These are phyloP conservation scores for Myripristis murdjan DNA, from an alignment of 2,797 vertebrate species.

Conservation along the genomic window DNA sequence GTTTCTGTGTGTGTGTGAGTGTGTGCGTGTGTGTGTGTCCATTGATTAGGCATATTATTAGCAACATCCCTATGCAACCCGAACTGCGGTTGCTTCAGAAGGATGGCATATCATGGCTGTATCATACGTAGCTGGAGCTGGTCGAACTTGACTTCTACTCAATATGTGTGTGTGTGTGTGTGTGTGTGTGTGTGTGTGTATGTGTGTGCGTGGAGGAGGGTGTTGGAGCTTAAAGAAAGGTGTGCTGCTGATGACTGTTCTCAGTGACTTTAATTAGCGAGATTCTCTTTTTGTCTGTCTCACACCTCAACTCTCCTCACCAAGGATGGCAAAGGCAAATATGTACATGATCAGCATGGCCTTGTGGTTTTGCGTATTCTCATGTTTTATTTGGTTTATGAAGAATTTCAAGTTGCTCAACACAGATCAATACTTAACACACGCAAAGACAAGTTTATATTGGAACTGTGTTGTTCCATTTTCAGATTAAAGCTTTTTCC, in stretches of 20 bases:
- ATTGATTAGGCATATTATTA: conserved; percentile 75
- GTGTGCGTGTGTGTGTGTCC: conserved; percentile 26
- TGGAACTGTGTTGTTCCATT: conserved; percentile 40
- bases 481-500: conserved; percentile 44
- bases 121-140: conserved; percentile 36
- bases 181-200: conserved; percentile 26
- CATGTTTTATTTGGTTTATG: conserved; percentile 1
- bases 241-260: conserved; percentile 47
- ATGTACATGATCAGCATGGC: conserved; percentile 17
- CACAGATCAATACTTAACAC: conserved; percentile 7
- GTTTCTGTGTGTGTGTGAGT: conserved; percentile 41
- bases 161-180: conserved; percentile 14
- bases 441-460: not conserved
- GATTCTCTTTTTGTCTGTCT: conserved; percentile 38
- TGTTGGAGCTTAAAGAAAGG: conserved; percentile 39
- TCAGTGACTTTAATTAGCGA: conserved; percentile 46
- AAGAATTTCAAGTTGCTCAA: conserved; percentile 30
- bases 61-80: conserved; percentile 50
- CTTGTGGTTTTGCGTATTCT: not conserved
- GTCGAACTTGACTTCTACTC: conserved; percentile 13
- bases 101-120: conserved; percentile 40
- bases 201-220: conserved; percentile 21
- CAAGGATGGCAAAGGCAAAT: conserved; percentile 26
- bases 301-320: conserved; percentile 32
- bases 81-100: conserved; percentile 37